Conservation (phyloP, 2,888 invertebrate species). For the Oscheius myriophilus region DNA sequence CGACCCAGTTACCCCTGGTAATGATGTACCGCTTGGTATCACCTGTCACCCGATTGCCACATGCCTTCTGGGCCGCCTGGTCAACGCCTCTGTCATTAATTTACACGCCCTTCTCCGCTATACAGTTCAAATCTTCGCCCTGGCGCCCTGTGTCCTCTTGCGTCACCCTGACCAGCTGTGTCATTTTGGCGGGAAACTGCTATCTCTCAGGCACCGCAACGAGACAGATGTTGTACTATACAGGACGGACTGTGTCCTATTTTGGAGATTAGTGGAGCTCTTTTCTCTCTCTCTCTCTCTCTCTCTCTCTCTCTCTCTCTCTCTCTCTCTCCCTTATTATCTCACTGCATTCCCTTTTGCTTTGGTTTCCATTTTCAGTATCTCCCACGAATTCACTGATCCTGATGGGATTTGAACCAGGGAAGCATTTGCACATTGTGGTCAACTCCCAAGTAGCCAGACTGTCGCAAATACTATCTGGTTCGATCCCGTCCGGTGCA, state of each 20-base stretch:
- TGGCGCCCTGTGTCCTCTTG: neutral
- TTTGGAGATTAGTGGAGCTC: slow-evolving; percentile 29
- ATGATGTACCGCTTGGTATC: too few relatives aligned
- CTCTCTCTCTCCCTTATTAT: slow-evolving; percentile 26
- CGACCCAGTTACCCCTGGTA: too few relatives aligned
- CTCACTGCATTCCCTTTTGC: neutral
- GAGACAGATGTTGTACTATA: too few relatives aligned
- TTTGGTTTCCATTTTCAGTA: too few relatives aligned
- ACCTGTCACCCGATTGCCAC: neutral
- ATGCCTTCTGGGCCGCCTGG: neutral
- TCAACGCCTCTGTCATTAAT: too few relatives aligned
- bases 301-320: slow-evolving; percentile 18
- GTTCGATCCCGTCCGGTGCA: too few relatives aligned
- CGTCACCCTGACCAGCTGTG: slow-evolving; percentile 9
- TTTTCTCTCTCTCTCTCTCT: slow-evolving; percentile 27
- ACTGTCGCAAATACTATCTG: too few relatives aligned
- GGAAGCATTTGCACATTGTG: too few relatives aligned
- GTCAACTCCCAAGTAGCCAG: too few relatives aligned
- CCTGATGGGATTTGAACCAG: too few relatives aligned
- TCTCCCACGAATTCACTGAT: too few relatives aligned
- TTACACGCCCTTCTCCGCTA: neutral
- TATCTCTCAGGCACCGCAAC: neutral
- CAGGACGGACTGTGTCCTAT: slow-evolving; percentile 26
- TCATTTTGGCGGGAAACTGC: slow-evolving; percentile 15
- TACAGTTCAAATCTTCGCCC: slow-evolving; percentile 8